phyloP scores from a whole-genome alignment of 1,140 invertebrate species.

The Pseudomyrmex pallidus region DNA sequence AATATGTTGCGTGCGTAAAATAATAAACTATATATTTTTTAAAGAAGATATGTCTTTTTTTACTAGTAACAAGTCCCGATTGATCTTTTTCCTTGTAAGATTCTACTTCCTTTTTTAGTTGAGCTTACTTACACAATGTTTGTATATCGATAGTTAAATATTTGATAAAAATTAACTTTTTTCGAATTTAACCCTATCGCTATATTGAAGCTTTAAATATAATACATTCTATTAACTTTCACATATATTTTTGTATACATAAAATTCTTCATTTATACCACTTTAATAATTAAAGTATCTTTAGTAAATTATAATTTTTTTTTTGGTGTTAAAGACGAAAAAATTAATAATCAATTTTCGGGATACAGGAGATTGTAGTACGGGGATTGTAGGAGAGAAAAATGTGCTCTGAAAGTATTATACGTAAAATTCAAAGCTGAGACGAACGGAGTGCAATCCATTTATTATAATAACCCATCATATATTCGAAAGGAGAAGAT shows the following conservation, averaged over 20 bases:
- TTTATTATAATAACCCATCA: constrained; percentile 68
- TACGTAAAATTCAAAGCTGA: constrained; percentile 63
- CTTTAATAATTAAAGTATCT: neutral
- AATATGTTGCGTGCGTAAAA: constrained; percentile 1
- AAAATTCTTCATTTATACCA: neutral
- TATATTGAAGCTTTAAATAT: neutral
- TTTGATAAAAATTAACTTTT: neutral
- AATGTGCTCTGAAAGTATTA: constrained; percentile 14
- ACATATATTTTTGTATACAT: neutral
- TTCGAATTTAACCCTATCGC: neutral
- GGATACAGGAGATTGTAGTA: neutral
- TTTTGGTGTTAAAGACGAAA: neutral
- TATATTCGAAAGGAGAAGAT: constrained; percentile 70
- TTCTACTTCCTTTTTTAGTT: too few species aligned
- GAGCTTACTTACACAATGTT: too few species aligned
- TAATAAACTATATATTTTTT: constrained; percentile 11
- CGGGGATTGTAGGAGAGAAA: constrained; percentile 20
- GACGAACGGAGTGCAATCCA: constrained; percentile 67
- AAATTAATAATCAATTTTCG: neutral
- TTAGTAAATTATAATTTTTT: neutral
- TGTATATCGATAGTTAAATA: neutral
- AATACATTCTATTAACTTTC: neutral
- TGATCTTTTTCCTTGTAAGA: too few species aligned
- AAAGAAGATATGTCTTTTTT: neutral
- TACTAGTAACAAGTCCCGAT: neutral